Evolutionary conservation across 2,888 invertebrate genomes (phyloP).

Genomic region (Antheraea yamamai): DNA sequence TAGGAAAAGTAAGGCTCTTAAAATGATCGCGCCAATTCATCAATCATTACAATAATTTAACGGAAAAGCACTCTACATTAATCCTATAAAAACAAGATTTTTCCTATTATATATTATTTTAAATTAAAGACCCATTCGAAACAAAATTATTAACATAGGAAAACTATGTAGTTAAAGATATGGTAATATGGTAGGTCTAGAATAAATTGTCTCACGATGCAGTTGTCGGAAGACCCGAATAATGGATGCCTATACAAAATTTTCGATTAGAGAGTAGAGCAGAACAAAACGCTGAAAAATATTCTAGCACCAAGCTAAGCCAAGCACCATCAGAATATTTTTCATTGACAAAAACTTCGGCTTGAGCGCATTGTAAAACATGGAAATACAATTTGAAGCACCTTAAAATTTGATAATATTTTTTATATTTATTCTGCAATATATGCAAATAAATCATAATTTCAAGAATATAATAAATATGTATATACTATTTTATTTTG

Average conservation of each 20-base stretch:
- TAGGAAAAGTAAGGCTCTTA: conserved; percentile 56
- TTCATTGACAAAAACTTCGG: too few species aligned
- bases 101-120: too few species aligned
- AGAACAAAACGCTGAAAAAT: too few species aligned
- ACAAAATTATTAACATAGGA: too few species aligned
- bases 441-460: not conserved
- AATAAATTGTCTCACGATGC: not conserved
- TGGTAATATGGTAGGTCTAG: too few species aligned
- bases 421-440: not conserved
- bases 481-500: not conserved
- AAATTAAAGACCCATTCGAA: too few species aligned
- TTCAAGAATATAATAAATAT: not conserved
- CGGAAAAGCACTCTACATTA: not conserved
- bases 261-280: too few species aligned
- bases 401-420: too few species aligned
- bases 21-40: not conserved
- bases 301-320: too few species aligned
- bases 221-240: not conserved
- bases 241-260: not conserved
- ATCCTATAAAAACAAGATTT: too few species aligned
- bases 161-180: too few species aligned
- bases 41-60: not conserved
- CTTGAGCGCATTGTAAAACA: not conserved
- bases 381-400: not conserved
- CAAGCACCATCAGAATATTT: not conserved